These are phyloP conservation scores for Hippopotamus amphibius DNA, from an alignment of 2,113 vertebrate species.

Conservation along the genomic window DNA sequence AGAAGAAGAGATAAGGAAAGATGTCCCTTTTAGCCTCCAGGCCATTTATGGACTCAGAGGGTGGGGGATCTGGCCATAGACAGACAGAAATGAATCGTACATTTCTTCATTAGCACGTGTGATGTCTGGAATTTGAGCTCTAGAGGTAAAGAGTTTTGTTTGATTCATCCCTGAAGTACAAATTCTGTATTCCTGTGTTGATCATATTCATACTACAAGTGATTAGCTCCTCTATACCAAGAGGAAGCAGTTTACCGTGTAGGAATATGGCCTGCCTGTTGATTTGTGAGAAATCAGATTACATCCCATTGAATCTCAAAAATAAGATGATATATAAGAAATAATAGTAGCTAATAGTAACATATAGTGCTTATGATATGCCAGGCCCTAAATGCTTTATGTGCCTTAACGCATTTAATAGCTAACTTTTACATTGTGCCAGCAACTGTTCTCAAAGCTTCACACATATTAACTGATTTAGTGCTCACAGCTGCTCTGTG, in stretches of 20 bases:
- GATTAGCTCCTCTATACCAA: neutral
- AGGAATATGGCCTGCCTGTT: neutral
- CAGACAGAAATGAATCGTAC: constrained; percentile 44
- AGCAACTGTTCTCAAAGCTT: neutral
- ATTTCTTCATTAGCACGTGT: constrained; percentile 38
- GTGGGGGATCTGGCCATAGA: neutral
- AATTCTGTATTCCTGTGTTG: constrained; percentile 26
- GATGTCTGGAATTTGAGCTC: constrained; percentile 56
- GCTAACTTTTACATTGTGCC: neutral
- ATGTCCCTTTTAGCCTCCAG: constrained; percentile 22
- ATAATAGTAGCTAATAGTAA: neutral
- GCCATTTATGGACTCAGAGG: neutral
- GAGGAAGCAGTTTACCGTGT: neutral
- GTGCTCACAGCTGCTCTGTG: neutral
- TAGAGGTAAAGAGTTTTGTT: constrained; percentile 39
- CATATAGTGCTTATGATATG: neutral
- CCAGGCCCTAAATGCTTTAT: neutral
- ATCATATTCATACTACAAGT: constrained; percentile 11
- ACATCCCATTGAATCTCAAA: neutral
- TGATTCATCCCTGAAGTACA: constrained; percentile 14
- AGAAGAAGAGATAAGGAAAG: constrained; percentile 29
- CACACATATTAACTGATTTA: neutral
- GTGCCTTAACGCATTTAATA: neutral
- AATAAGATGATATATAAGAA: neutral
- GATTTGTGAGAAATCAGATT: constrained; percentile 32